phyloP scores from a whole-genome alignment of 2,113 vertebrate genomes.

The Lamprotornis superbus region DNA sequence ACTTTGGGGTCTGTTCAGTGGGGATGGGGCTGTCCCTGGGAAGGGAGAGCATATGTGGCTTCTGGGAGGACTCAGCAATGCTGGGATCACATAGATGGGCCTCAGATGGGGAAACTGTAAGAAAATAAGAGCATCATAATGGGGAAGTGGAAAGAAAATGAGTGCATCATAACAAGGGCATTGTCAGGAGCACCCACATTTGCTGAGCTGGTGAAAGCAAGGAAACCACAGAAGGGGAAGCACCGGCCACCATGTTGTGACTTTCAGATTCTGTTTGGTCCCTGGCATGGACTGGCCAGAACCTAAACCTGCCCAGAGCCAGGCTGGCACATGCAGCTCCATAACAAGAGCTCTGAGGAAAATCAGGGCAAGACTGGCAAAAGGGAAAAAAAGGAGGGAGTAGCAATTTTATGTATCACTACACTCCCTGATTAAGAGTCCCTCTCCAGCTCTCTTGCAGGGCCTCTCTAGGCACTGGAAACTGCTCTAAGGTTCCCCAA shows the following conservation, averaged over 20 bases:
- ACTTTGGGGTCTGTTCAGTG: not conserved
- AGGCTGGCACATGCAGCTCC: not conserved
- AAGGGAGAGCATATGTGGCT: not conserved
- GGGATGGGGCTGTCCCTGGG: not conserved
- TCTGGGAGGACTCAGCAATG: not conserved
- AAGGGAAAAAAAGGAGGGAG: not conserved
- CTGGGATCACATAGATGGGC: not conserved
- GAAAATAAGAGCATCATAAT: not conserved
- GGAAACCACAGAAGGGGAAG: not conserved
- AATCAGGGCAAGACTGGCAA: not conserved
- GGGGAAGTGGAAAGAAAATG: not conserved
- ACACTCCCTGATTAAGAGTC: not conserved
- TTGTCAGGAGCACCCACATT: not conserved
- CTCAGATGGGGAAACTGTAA: not conserved
- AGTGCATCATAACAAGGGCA: not conserved
- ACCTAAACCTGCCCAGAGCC: not conserved
- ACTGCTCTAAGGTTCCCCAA: not conserved
- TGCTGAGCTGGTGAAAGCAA: not conserved
- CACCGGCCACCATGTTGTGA: not conserved
- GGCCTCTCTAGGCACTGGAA: not conserved
- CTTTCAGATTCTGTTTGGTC: not conserved
- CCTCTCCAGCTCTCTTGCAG: not conserved
- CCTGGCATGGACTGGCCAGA: not conserved
- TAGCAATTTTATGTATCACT: not conserved
- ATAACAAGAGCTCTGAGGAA: not conserved